Evolutionary conservation across 1,140 invertebrate genomes (phyloP).

Genomic region (Pemphigus obesinymphae): DNA sequence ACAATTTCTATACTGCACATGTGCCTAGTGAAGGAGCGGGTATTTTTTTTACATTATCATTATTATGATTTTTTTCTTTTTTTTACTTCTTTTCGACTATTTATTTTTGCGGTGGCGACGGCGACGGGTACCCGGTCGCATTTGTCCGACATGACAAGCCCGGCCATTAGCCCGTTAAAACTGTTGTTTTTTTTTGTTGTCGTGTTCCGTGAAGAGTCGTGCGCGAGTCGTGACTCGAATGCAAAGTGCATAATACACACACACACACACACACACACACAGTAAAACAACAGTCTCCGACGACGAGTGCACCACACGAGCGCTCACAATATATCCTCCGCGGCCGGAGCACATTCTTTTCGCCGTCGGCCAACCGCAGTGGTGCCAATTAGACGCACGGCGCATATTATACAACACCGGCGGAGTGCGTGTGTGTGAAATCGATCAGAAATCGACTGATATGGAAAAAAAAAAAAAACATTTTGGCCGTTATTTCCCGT

Average conservation of each 20-base stretch:
- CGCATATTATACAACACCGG: not conserved
- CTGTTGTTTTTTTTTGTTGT: slow-evolving; percentile 17
- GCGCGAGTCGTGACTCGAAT: slow-evolving; percentile 10
- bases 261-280: not conserved
- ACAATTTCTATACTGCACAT: not conserved
- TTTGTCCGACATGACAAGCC: slow-evolving; percentile 1
- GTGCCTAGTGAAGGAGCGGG: not conserved
- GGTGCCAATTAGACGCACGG: slow-evolving; percentile 8
- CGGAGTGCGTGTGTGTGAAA: not conserved
- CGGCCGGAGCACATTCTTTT: not conserved
- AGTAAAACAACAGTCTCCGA: not conserved
- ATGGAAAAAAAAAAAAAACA: too few species aligned
- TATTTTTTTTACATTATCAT: not conserved
- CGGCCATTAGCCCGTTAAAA: not conserved
- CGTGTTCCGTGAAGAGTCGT: not conserved
- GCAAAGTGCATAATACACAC: not conserved
- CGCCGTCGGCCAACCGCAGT: not conserved
- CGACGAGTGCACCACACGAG: not conserved
- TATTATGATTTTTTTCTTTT: not conserved
- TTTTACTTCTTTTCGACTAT: not conserved
- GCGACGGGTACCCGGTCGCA: slow-evolving; percentile 2
- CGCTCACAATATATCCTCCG: not conserved
- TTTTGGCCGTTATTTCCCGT: not conserved
- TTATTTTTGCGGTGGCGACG: not conserved
- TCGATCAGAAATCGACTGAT: not conserved